phyloP scores from a whole-genome alignment of 2,113 vertebrate genomes.

The Labeo rohita region DNA sequence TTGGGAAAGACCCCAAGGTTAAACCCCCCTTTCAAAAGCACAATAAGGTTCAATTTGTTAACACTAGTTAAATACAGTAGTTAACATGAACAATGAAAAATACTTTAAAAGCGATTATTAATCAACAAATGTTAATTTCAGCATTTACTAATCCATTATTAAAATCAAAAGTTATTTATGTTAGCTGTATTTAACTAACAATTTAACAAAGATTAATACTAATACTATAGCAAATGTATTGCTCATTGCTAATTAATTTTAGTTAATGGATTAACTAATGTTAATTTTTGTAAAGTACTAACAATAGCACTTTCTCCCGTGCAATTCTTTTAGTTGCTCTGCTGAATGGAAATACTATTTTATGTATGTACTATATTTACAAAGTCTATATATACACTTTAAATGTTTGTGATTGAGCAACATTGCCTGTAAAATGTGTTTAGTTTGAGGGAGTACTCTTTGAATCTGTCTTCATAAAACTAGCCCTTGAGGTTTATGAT shows the following conservation, averaged over 20 bases:
- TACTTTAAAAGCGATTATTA: not conserved
- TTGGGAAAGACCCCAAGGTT: not conserved
- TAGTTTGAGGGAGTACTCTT: not conserved
- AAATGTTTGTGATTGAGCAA: not conserved
- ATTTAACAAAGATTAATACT: not conserved
- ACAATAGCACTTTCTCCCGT: not conserved
- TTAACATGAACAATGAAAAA: not conserved
- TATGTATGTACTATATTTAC: not conserved
- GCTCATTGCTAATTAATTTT: not conserved
- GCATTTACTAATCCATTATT: not conserved
- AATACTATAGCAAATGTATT: not conserved
- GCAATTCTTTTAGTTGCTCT: not conserved
- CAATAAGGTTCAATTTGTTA: not conserved
- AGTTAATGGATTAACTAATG: not conserved
- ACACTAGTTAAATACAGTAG: not conserved
- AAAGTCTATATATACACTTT: too few species aligned
- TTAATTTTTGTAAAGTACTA: not conserved
- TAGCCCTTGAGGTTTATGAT: slow-evolving; percentile 1
- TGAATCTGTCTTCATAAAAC: slow-evolving; percentile 25
- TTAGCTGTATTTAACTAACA: not conserved
- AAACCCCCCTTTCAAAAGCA: not conserved
- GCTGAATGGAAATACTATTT: not conserved
- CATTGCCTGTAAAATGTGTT: not conserved
- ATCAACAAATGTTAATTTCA: not conserved
- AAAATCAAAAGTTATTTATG: not conserved